Percentiles rank a stretch among this genome's conserved stretches.
These are phyloP conservation scores for Menidia beryllina DNA, from an alignment of 2,113 vertebrate species.

Conservation along the genomic window DNA sequence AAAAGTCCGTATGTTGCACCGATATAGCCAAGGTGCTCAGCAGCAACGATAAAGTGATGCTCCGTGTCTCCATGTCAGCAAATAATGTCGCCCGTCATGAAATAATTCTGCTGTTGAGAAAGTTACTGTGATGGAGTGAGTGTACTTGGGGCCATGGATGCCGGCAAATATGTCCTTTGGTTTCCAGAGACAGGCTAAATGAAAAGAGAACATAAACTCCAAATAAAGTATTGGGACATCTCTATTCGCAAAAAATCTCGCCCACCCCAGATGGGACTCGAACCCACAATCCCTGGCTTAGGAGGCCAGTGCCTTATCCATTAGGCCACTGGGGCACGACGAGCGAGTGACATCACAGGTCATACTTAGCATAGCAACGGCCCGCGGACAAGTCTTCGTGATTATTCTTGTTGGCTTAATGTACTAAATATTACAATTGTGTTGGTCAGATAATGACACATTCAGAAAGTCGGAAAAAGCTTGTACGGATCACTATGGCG, in stretches of 20 bases:
- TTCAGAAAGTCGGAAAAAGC: no score
- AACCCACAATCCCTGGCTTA: slow-evolving; percentile 77
- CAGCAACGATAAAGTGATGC: slow-evolving; percentile 28
- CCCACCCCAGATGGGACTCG: slow-evolving; percentile 71
- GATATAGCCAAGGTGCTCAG: slow-evolving; percentile 44
- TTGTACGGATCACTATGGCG: slow-evolving; percentile 40
- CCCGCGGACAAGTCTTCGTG: no score
- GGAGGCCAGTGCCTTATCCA: slow-evolving; percentile 87
- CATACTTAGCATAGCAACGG: no score
- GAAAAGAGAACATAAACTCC: no score
- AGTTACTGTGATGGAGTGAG: no score
- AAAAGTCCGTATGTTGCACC: not conserved
- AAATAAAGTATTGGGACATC: fast-evolving
- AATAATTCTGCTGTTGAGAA: not conserved
- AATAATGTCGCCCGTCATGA: not conserved
- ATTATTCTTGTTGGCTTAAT: no score
- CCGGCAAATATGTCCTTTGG: no score
- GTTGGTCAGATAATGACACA: no score
- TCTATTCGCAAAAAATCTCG: no score
- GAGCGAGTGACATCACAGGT: no score
- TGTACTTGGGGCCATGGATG: not conserved
- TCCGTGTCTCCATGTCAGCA: slow-evolving; percentile 36
- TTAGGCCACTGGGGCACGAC: slow-evolving; percentile 85
- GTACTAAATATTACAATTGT: no score
- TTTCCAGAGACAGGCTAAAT: not conserved